Percentiles rank a stretch among this genome's conserved stretches.
Evolutionary conservation across 2,797 vertebrate species (phyloP).

Genomic region (Podarcis lilfordi): DNA sequence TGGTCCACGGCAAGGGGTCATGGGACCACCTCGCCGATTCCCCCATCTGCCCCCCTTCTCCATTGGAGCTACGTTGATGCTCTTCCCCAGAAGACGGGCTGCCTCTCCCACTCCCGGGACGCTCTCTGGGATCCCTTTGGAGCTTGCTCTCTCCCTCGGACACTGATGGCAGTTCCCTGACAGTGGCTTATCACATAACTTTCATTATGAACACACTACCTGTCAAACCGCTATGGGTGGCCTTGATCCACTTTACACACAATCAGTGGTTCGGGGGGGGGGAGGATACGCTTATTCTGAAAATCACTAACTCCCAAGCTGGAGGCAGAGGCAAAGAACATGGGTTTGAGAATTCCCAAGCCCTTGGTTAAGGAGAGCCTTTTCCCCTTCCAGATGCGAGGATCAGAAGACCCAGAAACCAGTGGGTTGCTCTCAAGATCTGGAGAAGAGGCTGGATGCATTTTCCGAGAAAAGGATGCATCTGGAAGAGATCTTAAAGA

Average conservation of each 20-base stretch:
- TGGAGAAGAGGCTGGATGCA: conserved; percentile 61
- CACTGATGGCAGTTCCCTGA: no score
- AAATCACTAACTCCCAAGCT: background rate
- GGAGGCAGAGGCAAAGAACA: background rate
- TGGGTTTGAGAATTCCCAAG: background rate
- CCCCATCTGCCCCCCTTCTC: no score
- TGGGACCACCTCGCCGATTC: no score
- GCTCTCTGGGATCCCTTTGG: no score
- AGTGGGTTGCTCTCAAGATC: conserved; percentile 48
- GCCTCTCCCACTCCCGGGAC: no score
- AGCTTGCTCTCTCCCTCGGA: no score
- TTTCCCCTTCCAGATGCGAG: conserved; percentile 55
- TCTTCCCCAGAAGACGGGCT: no score
- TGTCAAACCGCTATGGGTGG: background rate
- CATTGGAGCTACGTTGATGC: no score
- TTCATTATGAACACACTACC: no score
- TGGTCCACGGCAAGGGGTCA: no score
- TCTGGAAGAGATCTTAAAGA: conserved; percentile 46
- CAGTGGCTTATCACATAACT: no score
- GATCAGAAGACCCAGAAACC: conserved; percentile 56
- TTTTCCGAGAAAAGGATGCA: conserved; percentile 48
- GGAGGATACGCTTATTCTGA: background rate
- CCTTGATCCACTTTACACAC: no score
- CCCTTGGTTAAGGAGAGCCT: background rate
- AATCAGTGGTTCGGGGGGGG: background rate